A percentile compares a stretch with the other conserved stretches of the same genome.
phyloP scores from a whole-genome alignment of 2,797 vertebrate genomes.

The Smutsia temminckii region DNA sequence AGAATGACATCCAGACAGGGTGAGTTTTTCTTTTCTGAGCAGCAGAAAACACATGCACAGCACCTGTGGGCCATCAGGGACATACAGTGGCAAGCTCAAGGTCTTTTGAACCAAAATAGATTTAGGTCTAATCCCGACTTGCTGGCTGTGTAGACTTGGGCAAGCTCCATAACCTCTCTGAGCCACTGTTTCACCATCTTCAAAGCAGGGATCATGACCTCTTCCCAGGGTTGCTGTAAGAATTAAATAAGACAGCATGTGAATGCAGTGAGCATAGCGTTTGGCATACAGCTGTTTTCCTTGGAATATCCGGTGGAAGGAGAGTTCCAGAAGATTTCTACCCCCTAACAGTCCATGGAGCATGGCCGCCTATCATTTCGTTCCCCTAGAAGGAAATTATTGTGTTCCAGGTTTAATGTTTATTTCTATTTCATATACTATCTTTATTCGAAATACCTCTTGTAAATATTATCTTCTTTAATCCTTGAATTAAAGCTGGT shows the following conservation, averaged over 20 bases:
- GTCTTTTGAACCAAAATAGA: background rate
- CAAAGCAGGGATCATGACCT: background rate
- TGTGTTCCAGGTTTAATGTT: background rate
- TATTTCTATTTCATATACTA: background rate
- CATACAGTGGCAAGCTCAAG: background rate
- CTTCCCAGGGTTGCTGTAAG: background rate
- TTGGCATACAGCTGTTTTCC: background rate
- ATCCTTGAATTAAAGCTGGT: background rate
- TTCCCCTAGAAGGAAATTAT: background rate
- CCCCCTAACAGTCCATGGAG: background rate
- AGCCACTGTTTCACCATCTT: background rate
- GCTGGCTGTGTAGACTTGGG: background rate
- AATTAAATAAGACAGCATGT: background rate
- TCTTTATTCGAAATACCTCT: background rate
- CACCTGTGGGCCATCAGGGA: background rate
- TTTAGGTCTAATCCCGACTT: background rate
- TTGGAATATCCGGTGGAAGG: background rate
- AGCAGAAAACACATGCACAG: background rate
- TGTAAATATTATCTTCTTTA: background rate
- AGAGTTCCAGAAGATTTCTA: background rate
- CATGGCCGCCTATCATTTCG: rapidly evolving
- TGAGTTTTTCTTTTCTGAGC: background rate
- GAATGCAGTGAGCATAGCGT: rapidly evolving
- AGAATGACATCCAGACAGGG: background rate
- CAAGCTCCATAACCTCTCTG: background rate